Base-by-base conservation (phyloP, 1,140 invertebrate species). In the Stegodyphus mimosarum region DNA sequence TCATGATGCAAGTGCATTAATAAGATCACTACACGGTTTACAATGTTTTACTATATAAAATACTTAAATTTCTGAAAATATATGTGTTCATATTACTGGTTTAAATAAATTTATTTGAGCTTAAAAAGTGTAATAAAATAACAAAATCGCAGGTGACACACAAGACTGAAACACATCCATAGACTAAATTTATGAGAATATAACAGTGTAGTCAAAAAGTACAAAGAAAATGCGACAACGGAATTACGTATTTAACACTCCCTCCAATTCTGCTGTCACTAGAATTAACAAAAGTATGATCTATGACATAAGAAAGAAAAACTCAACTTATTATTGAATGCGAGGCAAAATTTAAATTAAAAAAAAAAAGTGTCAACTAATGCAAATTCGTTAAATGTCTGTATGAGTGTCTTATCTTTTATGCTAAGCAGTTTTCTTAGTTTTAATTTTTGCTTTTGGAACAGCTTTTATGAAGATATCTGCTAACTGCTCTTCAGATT, bases 401-500 rank as follows among this genome's bases (percentile, higher is more conserved):
- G 9, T 2, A 60, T 60, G 55, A 60, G 55, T 10, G 55, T 60
- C 55, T 10, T 9, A 10, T 60, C 5, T 60, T 60, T 60, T 60
- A 60, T 60, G 15, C 9, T 60, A 5, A 60, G 55, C 15, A 60
- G 15, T 60, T 60, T 33, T 55, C 72, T 74, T 49, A 72, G 48
- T 72, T 72, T 49, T 33, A 72, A 72, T 6, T 50, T 51, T 69
- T n/a, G 9, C 6, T 18, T 17, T 69, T 3, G 6, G 67, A 13
- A 69, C 1, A 9, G 88, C 84, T 86, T 91, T 91, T n/a, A 89
- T 90, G 81, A 90, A 87, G 9, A 90, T 88, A 78, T 90, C 89
- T 48, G 89, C 89, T 17, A 88, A 18, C 81, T 90, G 88, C 3
- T 90, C 69, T 55, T 89, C 18, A 9, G 69, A 55, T 5, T 55